These are phyloP conservation scores for Mormyrus iriodes DNA, from an alignment of 2,113 vertebrate genomes.

Conservation along the genomic window DNA sequence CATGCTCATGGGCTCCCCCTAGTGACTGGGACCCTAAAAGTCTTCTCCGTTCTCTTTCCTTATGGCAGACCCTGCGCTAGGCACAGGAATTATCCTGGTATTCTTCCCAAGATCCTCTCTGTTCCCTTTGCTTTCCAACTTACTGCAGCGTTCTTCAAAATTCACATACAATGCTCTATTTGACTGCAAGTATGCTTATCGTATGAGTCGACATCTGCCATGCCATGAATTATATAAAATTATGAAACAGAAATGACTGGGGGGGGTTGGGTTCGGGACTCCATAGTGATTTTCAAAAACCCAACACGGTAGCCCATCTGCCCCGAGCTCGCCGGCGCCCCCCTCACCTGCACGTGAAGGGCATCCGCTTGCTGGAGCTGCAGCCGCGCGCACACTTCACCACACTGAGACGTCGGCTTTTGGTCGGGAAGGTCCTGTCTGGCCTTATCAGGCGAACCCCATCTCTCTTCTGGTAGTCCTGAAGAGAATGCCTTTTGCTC, in stretches of 20 bases:
- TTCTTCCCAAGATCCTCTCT: not conserved
- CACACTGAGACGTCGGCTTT: conserved; percentile 71
- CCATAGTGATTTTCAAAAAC: not conserved
- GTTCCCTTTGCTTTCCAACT: not conserved
- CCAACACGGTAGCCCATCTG: not conserved
- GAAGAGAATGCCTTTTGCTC: conserved; percentile 78
- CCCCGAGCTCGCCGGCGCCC: not conserved
- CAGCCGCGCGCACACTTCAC: conserved; percentile 84
- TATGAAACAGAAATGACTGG: not conserved
- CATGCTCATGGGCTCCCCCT: not conserved
- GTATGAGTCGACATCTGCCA: not conserved
- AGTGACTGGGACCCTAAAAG: not conserved
- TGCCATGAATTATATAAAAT: not conserved
- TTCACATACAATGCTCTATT: not conserved
- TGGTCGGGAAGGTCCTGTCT: conserved; percentile 69
- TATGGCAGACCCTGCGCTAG: not conserved
- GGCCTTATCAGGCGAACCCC: conserved; percentile 66
- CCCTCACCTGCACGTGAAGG: conserved; percentile 88
- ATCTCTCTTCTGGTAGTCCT: conserved; percentile 85
- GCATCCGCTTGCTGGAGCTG: conserved; percentile 75
- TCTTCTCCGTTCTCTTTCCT: not conserved
- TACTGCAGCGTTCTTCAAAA: not conserved
- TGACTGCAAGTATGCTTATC: not conserved
- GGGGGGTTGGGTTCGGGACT: not conserved
- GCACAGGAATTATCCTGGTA: not conserved